Evolutionary conservation across 1,140 invertebrate species (phyloP).

Genomic region (Tetragnatha versicolor): DNA sequence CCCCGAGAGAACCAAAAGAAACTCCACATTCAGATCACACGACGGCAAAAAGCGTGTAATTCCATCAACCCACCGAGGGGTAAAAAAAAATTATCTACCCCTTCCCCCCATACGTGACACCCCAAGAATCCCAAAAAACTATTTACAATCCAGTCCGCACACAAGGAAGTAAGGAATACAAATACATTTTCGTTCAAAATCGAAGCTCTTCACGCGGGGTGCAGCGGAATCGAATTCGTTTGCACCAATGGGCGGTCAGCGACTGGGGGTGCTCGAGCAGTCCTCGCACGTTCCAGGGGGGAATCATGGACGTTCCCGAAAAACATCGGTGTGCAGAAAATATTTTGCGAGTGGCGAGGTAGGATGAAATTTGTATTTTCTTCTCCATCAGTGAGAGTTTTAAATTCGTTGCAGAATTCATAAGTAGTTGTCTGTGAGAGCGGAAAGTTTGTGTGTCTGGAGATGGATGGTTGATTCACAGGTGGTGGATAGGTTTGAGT

Average conservation of each 20-base stretch:
- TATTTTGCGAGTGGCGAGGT: too few relatives aligned
- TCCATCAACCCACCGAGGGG: background rate
- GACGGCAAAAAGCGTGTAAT: background rate
- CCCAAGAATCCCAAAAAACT: background rate
- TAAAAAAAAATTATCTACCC: background rate
- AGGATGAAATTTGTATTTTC: too few relatives aligned
- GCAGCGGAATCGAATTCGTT: background rate
- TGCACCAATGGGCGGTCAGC: background rate
- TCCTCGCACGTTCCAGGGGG: background rate
- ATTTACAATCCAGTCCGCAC: background rate
- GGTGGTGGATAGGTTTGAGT: too few relatives aligned
- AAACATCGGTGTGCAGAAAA: too few relatives aligned
- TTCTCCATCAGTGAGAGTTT: too few relatives aligned
- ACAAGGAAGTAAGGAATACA: background rate
- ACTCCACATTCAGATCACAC: background rate
- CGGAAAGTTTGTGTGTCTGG: too few relatives aligned
- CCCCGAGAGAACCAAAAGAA: background rate
- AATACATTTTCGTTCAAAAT: background rate
- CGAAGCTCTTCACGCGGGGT: background rate
- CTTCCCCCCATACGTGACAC: background rate
- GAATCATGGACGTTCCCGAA: background rate
- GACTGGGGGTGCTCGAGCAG: background rate
- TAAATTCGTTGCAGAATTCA: too few relatives aligned
- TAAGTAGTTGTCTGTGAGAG: too few relatives aligned
- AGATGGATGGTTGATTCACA: too few relatives aligned